phyloP scores from a whole-genome alignment of 2,888 invertebrate species.

The Philonicus albiceps region DNA sequence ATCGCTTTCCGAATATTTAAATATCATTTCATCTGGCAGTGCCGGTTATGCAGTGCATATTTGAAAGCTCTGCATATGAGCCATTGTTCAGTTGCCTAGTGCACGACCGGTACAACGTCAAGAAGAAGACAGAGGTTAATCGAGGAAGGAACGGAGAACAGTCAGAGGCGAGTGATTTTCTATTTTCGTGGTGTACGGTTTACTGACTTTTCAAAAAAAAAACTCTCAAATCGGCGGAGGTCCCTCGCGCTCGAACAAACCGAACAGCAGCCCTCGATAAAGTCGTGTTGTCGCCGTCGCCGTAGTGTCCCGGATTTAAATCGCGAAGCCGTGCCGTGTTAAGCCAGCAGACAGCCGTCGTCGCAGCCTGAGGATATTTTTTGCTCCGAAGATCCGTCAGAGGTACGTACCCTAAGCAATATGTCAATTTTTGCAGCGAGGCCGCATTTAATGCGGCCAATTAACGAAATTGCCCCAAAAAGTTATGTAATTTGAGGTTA shows the following conservation, averaged over 20 bases:
- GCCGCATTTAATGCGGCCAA: background rate
- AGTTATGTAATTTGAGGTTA: conserved; percentile 46
- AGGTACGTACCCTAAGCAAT: conserved; percentile 8
- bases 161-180: conserved; percentile 39
- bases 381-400: background rate
- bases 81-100: background rate
- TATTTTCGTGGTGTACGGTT: conserved; percentile 43
- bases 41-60: background rate
- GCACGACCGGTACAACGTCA: background rate
- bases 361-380: background rate
- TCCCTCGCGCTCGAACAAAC: conserved; percentile 7
- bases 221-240: conserved; percentile 5
- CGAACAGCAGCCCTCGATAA: background rate
- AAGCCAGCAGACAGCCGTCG: background rate
- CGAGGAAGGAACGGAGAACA: background rate
- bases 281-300: background rate
- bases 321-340: conserved; percentile 3
- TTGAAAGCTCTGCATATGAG: background rate
- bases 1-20: background rate
- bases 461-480: conserved; percentile 18
- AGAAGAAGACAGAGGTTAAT: conserved; percentile 1
- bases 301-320: background rate
- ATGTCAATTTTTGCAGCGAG: background rate
- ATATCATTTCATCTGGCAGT: background rate
- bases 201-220: background rate